Conservation (phyloP, 2,797 vertebrate genomes). For the Propithecus perrieri region DNA sequence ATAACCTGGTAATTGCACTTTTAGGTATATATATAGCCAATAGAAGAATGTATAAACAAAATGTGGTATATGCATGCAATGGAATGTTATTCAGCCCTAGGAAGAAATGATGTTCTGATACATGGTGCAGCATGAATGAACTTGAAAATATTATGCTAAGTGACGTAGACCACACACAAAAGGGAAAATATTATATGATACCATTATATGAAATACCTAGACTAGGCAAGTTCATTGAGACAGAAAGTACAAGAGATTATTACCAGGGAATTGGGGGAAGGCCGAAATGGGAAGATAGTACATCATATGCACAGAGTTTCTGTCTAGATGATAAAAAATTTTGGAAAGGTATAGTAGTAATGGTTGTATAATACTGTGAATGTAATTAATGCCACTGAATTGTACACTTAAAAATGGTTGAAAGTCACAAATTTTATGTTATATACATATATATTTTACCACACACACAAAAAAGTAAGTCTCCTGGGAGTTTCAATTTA, state of each 20-base stretch:
- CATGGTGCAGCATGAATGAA: not conserved
- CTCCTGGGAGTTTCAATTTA: not conserved
- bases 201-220: not conserved
- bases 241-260: not conserved
- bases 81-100: not conserved
- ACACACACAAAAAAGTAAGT: not conserved
- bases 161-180: not conserved
- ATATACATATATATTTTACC: not conserved
- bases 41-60: not conserved
- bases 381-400: not conserved
- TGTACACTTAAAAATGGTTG: not conserved
- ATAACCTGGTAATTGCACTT: not conserved
- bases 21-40: not conserved
- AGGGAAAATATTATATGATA: not conserved
- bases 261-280: not conserved
- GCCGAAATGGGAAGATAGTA: not conserved
- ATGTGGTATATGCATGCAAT: not conserved
- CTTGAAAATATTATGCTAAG: not conserved
- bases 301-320: not conserved
- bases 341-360: not conserved
- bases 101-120: not conserved
- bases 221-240: not conserved
- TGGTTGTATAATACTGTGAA: not conserved
- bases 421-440: not conserved
- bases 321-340: not conserved